Evolutionary conservation across 2,797 vertebrate genomes (phyloP), one percentile per base, ranked within the genome.

Genomic region (Cygnus olor): DNA sequence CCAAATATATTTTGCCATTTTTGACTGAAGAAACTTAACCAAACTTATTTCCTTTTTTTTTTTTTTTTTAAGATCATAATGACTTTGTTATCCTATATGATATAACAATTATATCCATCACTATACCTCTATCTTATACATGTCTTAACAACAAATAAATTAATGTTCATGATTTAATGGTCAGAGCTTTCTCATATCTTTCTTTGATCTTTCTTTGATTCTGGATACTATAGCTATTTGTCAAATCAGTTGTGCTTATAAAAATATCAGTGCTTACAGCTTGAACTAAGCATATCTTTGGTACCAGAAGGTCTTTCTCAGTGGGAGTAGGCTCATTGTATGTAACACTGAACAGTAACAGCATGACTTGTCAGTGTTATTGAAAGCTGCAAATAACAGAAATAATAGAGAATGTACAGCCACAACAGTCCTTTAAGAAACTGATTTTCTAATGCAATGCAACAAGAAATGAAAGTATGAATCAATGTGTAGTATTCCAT

Each of bases 251-350:
- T 5, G 14, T 76, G 71, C 71, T 93, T 87, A 58, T 66, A 68
- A 93, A 93, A 96, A 94, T 85, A n/a, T 54, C 65, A 82, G 34
- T 88, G 36, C 51, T 94, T 92, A 81, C 64, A 88, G 78, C 66
- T 86, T 93, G 90, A 92, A 88, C 49, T 91, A 94, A 94, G 28
- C 69, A 95, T 77, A 73, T 78, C 27, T 96, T 57, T 95, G 90
- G 94, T 82, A 96, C 84, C 66, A 83, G 89, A 95, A 92, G 64
- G 88, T 90, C 69, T 96, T 92, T 91, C 89, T 51, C 58, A 74
- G 70, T 45, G 77, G 58, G 71, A 93, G 65, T 14, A 22, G 34
- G 6, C 17, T 81, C 51, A 53, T 63, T 86, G 40, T 16, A 64
- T 34, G 27, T 42, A 70, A 42, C 63, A 27, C 12, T 64, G 54